Percentiles rank a stretch among this genome's conserved stretches.
Evolutionary conservation across 2,888 invertebrate species (phyloP).

Genomic region (Pheosia gnoma): DNA sequence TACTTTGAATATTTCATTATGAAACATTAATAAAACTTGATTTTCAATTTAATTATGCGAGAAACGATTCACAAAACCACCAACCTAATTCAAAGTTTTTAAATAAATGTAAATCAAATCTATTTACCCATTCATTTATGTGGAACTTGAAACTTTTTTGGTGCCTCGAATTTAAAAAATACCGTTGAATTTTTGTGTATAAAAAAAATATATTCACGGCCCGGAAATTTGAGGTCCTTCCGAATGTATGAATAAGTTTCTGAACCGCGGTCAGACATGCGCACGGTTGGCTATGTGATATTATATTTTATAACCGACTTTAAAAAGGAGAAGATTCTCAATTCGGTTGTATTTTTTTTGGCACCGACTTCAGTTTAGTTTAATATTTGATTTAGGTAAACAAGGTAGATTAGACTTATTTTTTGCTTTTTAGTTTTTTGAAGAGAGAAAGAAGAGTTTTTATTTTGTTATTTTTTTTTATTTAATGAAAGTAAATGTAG

Average conservation of each 20-base stretch:
- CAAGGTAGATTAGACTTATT: too few species aligned
- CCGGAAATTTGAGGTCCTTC: conserved; percentile 5
- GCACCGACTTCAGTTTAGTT: too few species aligned
- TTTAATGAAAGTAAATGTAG: too few species aligned
- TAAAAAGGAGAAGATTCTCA: neutral
- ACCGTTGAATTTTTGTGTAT: neutral
- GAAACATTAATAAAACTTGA: neutral
- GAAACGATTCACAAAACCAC: neutral
- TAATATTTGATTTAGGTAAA: too few species aligned
- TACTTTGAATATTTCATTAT: neutral
- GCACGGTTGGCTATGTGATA: neutral
- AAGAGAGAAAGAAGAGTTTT: too few species aligned
- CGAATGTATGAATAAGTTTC: conserved; percentile 7
- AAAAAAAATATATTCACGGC: neutral
- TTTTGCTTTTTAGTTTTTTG: too few species aligned
- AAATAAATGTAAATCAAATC: neutral
- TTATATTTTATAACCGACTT: neutral
- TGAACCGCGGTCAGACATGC: neutral
- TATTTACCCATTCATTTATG: conserved; percentile 6
- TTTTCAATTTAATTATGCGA: neutral
- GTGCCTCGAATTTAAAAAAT: neutral
- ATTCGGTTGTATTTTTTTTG: too few species aligned
- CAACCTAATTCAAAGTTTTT: conserved; percentile 1
- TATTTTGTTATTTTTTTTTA: too few species aligned
- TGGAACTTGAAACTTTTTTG: neutral